Percentiles rank a stretch among this genome's conserved stretches.
phyloP scores from a whole-genome alignment of 1,140 invertebrate genomes.

The Drosophila lacertosa region DNA sequence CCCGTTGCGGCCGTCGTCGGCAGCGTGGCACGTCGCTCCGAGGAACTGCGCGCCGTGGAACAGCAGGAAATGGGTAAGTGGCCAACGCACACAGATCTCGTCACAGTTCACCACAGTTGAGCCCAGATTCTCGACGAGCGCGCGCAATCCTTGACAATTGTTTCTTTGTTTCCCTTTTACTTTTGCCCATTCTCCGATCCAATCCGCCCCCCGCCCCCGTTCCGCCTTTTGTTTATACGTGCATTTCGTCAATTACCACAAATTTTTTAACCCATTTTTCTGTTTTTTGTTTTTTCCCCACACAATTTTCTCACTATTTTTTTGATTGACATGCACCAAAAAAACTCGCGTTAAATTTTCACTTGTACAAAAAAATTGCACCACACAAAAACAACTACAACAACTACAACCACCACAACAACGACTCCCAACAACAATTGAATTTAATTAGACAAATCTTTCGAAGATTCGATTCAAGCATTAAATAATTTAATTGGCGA shows the following conservation, averaged over 20 bases:
- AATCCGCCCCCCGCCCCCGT: neutral
- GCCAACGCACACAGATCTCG: neutral
- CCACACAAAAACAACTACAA: conserved; percentile 45
- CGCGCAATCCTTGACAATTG: conserved; percentile 6
- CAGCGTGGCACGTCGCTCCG: conserved; percentile 28
- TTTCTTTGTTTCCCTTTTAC: conserved; percentile 16
- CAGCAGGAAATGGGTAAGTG: conserved; percentile 82
- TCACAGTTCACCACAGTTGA: neutral
- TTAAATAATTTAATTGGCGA: conserved; percentile 84
- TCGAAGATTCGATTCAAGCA: conserved; percentile 84
- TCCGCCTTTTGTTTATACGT: conserved; percentile 16
- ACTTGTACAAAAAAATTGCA: conserved; percentile 20
- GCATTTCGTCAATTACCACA: conserved; percentile 10
- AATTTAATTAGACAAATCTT: conserved; percentile 83
- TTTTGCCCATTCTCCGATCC: neutral
- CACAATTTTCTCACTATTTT: conserved; percentile 33
- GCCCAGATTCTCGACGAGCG: neutral
- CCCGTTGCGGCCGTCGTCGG: neutral
- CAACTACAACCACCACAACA: conserved; percentile 45
- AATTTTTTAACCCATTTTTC: conserved; percentile 54
- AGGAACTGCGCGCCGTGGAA: conserved; percentile 48
- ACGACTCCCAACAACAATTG: conserved; percentile 6
- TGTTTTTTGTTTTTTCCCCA: conserved; percentile 55
- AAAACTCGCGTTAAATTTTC: conserved; percentile 28
- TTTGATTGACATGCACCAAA: conserved; percentile 25